Evolutionary conservation across 2,797 vertebrate genomes (phyloP).

Genomic region (Amphiprion clarkii): DNA sequence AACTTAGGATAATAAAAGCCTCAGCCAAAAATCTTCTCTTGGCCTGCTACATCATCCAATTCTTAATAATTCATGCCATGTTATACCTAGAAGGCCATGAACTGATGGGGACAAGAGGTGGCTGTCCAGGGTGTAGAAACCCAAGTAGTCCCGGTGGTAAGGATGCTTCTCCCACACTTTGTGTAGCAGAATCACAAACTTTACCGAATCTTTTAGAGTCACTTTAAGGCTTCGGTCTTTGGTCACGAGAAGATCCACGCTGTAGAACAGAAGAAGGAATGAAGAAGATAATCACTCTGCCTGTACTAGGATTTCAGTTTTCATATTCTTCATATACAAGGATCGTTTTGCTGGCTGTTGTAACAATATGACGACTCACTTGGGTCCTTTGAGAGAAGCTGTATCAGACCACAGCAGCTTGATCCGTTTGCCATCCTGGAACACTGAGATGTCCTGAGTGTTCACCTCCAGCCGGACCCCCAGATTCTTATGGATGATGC

Average conservation of each 20-base stretch:
- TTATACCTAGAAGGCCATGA: conserved; percentile 93
- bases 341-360: background rate
- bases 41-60: too few species aligned
- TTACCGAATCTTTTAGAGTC: conserved; percentile 86
- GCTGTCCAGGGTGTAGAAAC: conserved; percentile 92
- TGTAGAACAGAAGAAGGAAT: conserved; percentile 63
- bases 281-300: background rate
- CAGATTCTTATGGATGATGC: conserved; percentile 84
- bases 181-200: conserved; percentile 90
- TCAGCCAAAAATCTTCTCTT: too few species aligned
- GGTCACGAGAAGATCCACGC: conserved; percentile 87
- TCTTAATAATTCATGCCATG: background rate
- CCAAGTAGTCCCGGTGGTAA: conserved; percentile 90
- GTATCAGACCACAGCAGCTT: conserved; percentile 88
- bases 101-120: conserved; percentile 88
- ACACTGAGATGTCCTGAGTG: conserved; percentile 84
- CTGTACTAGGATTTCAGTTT: background rate
- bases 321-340: background rate
- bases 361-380: conserved; percentile 69
- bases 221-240: conserved; percentile 87
- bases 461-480: conserved; percentile 88
- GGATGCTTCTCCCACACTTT: conserved; percentile 91
- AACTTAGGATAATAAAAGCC: too few species aligned
- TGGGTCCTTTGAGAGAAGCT: conserved; percentile 77
- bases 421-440: conserved; percentile 76